Evolutionary conservation across 1,140 invertebrate species (phyloP).

Genomic region (Drosophila mayri): DNA sequence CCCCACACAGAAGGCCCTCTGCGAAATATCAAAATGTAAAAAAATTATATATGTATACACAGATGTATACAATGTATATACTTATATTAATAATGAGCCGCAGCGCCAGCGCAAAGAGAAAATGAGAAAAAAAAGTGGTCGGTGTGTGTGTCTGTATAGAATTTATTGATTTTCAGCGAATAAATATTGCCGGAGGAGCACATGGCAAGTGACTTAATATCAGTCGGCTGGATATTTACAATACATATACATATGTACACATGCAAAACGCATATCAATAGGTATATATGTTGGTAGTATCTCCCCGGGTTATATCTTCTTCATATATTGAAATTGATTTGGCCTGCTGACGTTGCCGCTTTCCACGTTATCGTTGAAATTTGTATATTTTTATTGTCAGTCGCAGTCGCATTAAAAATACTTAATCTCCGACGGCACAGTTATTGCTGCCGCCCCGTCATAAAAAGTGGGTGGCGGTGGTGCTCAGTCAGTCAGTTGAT

Average conservation of each 20-base stretch:
- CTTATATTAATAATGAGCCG: conserved; percentile 52
- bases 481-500: conserved; percentile 8
- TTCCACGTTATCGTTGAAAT: conserved; percentile 73
- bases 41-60: conserved; percentile 76
- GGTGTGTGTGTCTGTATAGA: conserved; percentile 46
- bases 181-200: conserved; percentile 61
- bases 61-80: conserved; percentile 42
- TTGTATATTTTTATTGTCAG: conserved; percentile 79
- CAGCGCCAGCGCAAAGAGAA: conserved; percentile 64
- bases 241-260: conserved; percentile 26
- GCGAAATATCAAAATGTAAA: conserved; percentile 75
- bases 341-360: conserved; percentile 58
- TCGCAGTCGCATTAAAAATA: conserved; percentile 81
- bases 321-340: conserved; percentile 77
- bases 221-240: conserved; percentile 50
- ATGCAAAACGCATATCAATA: conserved; percentile 39
- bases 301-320: conserved; percentile 26
- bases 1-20: conserved; percentile 16
- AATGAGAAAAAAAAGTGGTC: conserved; percentile 50
- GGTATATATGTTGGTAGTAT: conserved; percentile 9
- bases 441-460: conserved; percentile 56
- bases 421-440: conserved; percentile 74
- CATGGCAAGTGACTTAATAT: conserved; percentile 62
- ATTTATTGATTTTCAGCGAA: conserved; percentile 70
- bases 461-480: conserved; percentile 20